Conservation (phyloP, 1,140 invertebrate species). For the Coenobita brevimanus region DNA sequence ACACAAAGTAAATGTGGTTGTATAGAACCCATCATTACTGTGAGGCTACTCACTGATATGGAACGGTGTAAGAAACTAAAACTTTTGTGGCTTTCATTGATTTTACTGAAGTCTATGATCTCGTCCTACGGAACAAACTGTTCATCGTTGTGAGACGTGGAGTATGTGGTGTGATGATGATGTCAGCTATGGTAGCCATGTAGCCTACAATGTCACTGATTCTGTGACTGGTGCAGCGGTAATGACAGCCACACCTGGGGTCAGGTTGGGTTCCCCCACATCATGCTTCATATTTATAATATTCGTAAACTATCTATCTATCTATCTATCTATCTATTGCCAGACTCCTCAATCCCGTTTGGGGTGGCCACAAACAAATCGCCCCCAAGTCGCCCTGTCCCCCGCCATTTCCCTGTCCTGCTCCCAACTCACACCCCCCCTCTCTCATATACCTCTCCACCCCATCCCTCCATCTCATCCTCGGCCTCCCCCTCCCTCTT, state of each 20-base stretch:
- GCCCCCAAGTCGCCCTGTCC: no score
- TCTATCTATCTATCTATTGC: no score
- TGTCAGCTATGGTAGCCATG: not conserved
- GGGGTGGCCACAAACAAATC: no score
- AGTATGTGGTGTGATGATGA: not conserved
- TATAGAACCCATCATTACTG: not conserved
- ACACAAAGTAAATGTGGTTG: not conserved
- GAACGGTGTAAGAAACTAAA: not conserved
- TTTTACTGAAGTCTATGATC: not conserved
- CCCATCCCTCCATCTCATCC: no score
- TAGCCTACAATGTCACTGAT: conserved; percentile 5
- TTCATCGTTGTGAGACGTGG: not conserved
- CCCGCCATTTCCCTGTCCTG: no score
- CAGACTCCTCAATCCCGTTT: no score
- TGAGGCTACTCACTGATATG: not conserved
- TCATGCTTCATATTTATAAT: conserved; percentile 1
- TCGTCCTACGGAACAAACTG: conserved; percentile 4
- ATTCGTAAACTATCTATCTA: not conserved
- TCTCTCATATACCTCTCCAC: no score
- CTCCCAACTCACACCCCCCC: no score
- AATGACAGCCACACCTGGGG: not conserved
- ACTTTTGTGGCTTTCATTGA: conserved; percentile 9
- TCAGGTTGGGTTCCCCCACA: conserved; percentile 3
- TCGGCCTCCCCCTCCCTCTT: no score
- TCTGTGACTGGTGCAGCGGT: conserved; percentile 1